Base-by-base conservation (phyloP, 1,140 invertebrate genomes). In the Apis dorsata region DNA sequence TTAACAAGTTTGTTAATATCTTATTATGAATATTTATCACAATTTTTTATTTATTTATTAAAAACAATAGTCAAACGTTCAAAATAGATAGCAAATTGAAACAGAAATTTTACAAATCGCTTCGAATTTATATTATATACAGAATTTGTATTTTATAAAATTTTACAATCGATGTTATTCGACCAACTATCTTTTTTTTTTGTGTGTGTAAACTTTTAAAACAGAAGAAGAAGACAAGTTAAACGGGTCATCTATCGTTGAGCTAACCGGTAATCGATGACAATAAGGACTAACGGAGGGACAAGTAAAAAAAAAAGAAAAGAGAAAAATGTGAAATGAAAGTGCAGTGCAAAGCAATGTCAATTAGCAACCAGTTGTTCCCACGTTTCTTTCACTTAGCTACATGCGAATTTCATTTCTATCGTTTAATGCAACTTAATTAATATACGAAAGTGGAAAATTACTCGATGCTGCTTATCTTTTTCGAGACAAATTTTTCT, bases 341-440 rank as follows among this genome's bases (percentile, higher is more conserved):
- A 44, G 28, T 19, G 34, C 19, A 19, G 28, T 24, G 49, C n/a
- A 17, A 55, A 24, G 17, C 15, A 71, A 71, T 71, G 51, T 71
- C 49, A 51, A 71, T 71, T 53, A 53, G n/a, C 21, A n/a, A 24
- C 15, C n/a, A 53, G n/a, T 51, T 15, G 44, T 70, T 51, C 68
- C 34, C 21, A 21, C 49, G 69, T 70, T 53, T 53, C 69, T 53
- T 70, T n/a, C 49, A 24, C 49, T 28, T 13, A 34, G 49, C 44
- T 60, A n/a, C 28, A n/a, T 34, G 28, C 21, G 55, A 60, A 73
- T 72, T 72, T 71, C 69, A 24, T 73, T 73, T 73, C 53, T 28
- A 73, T 19, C 19, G 8, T 19, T 53, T 34, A 55, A 21, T 28
- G 34, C 71, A 17, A 13, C 57, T 19, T 59, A 57, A 73, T 73